Evolutionary conservation across 2,888 invertebrate species (phyloP).

Genomic region (Dryomyza anilis): DNA sequence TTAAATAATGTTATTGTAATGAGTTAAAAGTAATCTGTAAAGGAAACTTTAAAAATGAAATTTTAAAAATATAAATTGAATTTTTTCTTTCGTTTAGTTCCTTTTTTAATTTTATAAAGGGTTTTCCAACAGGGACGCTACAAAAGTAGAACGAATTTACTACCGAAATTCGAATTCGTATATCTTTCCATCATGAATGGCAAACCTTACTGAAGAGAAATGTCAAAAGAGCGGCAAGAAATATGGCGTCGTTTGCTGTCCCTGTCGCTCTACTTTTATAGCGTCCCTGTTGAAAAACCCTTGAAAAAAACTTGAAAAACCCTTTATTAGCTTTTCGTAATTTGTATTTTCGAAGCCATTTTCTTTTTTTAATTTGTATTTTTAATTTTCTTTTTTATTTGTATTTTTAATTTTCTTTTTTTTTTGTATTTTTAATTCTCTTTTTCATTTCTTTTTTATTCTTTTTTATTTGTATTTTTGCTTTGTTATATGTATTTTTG

Average conservation of each 20-base stretch:
- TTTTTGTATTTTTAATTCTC: not conserved
- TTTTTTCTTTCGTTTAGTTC: not conserved
- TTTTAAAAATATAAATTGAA: not conserved
- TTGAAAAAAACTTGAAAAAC: too few species aligned
- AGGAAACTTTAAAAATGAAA: not conserved
- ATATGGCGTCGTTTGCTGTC: too few species aligned
- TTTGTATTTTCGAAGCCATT: not conserved
- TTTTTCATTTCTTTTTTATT: not conserved
- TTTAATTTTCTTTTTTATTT: not conserved
- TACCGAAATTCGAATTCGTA: too few species aligned
- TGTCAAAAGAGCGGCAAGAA: too few species aligned
- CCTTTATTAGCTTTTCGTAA: not conserved
- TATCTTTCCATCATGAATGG: too few species aligned
- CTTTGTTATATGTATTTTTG: not conserved
- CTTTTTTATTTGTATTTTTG: not conserved
- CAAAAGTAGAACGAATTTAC: too few species aligned
- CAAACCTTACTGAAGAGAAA: too few species aligned
- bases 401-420: not conserved
- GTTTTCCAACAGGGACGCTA: too few species aligned
- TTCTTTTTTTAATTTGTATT: not conserved
- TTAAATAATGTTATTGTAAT: not conserved
- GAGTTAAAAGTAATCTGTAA: not conserved
- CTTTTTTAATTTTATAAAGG: not conserved
- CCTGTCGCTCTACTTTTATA: too few species aligned
- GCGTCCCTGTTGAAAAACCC: too few species aligned